Percentiles rank a stretch among this genome's conserved stretches.
Evolutionary conservation across 2,888 invertebrate genomes (phyloP).

Genomic region (Dinocampus coccinellae): DNA sequence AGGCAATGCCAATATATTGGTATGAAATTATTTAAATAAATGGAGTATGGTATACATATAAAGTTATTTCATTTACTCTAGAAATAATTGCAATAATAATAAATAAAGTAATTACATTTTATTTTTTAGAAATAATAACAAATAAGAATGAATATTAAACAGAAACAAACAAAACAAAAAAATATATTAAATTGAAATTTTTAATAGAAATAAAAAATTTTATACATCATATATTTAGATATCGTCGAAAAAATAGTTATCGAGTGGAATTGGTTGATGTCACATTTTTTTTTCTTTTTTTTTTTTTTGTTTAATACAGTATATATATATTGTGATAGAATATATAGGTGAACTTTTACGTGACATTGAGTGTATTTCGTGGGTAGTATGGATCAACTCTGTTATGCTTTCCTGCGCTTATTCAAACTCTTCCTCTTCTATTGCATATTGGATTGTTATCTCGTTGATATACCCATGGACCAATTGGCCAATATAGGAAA

Average conservation of each 20-base stretch:
- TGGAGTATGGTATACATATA: conserved; percentile 17
- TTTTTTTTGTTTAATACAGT: no score
- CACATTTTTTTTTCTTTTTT: no score
- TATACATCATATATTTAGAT: background rate
- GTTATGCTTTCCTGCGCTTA: conserved; percentile 42
- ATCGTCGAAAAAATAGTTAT: background rate
- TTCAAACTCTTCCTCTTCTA: conserved; percentile 41
- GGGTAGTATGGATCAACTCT: conserved; percentile 17
- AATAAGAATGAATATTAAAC: no score
- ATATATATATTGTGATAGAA: background rate
- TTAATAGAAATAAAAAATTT: no score
- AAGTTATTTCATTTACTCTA: background rate
- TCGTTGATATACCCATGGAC: conserved; percentile 39
- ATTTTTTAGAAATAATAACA: no score
- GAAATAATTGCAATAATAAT: conserved; percentile 3
- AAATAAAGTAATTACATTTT: conserved; percentile 13
- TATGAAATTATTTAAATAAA: conserved; percentile 44
- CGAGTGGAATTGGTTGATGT: conserved; percentile 3
- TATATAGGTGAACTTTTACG: background rate
- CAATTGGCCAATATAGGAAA: conserved; percentile 39
- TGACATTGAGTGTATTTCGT: background rate
- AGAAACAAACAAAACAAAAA: no score
- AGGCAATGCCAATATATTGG: conserved; percentile 34
- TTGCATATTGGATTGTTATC: conserved; percentile 44
- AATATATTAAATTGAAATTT: no score